These are phyloP conservation scores for Distichodus sexfasciatus DNA, from an alignment of 2,797 vertebrate species.

Conservation along the genomic window DNA sequence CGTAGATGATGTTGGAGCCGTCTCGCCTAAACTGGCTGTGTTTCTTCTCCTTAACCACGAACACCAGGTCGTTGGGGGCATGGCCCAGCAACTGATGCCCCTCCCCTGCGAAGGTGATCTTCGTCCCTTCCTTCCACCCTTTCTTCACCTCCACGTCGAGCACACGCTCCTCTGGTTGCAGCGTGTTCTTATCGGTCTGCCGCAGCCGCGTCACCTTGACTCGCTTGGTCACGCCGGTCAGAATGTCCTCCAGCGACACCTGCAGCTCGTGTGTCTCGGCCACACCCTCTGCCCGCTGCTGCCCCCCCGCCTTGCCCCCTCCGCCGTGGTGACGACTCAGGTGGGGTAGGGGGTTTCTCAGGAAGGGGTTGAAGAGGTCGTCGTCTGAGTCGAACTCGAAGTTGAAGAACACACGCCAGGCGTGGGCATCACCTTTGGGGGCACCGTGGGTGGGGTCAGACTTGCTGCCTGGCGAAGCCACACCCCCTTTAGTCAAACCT, in stretches of 20 bases:
- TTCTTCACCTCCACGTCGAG: conserved; percentile 95
- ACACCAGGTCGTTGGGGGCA: conserved; percentile 88
- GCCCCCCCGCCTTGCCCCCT: conserved; percentile 51
- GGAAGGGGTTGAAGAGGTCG: conserved; percentile 84
- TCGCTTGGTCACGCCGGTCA: conserved; percentile 90
- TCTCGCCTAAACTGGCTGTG: conserved; percentile 88
- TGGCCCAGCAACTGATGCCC: conserved; percentile 87
- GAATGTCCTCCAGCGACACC: conserved; percentile 92
- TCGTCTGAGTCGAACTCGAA: conserved; percentile 79
- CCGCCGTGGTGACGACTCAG: conserved; percentile 68
- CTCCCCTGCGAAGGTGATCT: conserved; percentile 95
- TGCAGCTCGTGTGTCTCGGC: conserved; percentile 87
- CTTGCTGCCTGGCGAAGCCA: conserved; percentile 41
- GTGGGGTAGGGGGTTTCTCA: conserved; percentile 77
- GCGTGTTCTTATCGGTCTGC: conserved; percentile 83
- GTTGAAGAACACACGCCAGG: conserved; percentile 89
- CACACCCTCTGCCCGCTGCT: conserved; percentile 75
- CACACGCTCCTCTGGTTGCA: conserved; percentile 88
- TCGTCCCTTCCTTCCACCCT: conserved; percentile 94
- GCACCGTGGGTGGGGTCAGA: conserved; percentile 82
- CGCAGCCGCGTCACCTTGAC: conserved; percentile 92
- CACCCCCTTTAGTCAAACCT: conserved; percentile 43
- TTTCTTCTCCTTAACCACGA: conserved; percentile 90
- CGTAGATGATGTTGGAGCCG: conserved; percentile 88
- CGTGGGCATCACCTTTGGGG: conserved; percentile 83